These are phyloP conservation scores for Lucilia cuprina DNA, from an alignment of 1,140 invertebrate genomes.

Conservation along the genomic window DNA sequence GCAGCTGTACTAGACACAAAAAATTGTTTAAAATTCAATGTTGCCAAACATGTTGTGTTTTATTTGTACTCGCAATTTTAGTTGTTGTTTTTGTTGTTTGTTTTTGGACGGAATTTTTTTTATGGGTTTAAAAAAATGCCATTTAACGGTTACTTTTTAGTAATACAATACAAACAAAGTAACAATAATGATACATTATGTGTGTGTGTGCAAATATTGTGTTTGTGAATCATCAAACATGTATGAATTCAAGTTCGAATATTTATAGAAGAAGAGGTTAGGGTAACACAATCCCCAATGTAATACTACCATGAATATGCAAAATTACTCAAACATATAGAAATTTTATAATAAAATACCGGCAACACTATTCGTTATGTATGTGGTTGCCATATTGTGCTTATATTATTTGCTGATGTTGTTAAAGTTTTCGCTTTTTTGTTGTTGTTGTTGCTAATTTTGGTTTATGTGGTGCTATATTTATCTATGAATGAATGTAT, in stretches of 20 bases:
- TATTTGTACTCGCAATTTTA: neutral
- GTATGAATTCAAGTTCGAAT: neutral
- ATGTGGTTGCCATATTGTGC: neutral
- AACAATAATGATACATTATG: neutral
- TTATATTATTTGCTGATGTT: no score
- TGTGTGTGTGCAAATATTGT: neutral
- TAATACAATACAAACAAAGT: neutral
- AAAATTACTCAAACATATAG: neutral
- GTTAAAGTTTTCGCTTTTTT: neutral
- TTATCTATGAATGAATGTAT: neutral
- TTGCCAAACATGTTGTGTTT: slow-evolving; percentile 1
- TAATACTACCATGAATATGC: neutral
- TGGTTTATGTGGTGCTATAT: neutral
- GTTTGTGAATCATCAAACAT: neutral
- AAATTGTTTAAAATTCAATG: slow-evolving; percentile 14
- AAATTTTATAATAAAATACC: neutral
- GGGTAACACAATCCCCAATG: neutral
- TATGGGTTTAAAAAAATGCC: neutral
- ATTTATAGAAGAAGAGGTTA: no score
- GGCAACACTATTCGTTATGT: neutral
- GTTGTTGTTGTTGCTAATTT: neutral
- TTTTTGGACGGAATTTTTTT: neutral
- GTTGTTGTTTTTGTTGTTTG: neutral
- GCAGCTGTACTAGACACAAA: neutral
- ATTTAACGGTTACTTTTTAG: neutral